Percentiles rank a stretch among this genome's conserved stretches.
Evolutionary conservation across 2,797 vertebrate species (phyloP).

Genomic region (Perodicticus potto): DNA sequence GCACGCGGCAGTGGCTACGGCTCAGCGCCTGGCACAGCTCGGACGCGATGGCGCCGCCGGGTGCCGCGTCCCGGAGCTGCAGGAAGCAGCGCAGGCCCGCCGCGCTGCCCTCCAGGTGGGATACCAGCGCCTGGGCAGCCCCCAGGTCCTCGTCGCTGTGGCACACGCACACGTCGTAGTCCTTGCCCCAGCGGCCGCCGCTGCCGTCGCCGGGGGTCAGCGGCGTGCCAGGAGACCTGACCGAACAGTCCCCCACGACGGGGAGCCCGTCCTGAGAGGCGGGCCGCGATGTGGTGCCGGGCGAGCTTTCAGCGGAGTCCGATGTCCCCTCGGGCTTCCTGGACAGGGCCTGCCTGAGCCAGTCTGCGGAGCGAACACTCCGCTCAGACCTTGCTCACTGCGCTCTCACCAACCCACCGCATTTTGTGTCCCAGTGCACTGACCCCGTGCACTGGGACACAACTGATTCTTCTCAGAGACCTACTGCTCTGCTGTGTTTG

Average conservation of each 20-base stretch:
- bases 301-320: not conserved
- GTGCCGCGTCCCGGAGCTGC: slow-evolving; percentile 89
- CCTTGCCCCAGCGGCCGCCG: slow-evolving; percentile 87
- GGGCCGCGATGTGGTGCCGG: not conserved
- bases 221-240: accelerated
- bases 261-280: not conserved
- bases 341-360: slow-evolving; percentile 85
- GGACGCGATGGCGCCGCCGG: slow-evolving; percentile 88
- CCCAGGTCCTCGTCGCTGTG: slow-evolving; percentile 89
- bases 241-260: not conserved
- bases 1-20: slow-evolving; percentile 91
- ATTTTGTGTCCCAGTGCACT: too few species aligned
- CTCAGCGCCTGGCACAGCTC: slow-evolving; percentile 91
- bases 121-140: slow-evolving; percentile 89
- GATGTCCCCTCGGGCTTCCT: slow-evolving; percentile 78
- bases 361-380: slow-evolving; percentile 77
- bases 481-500: not conserved
- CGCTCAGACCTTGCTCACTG: not conserved
- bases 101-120: slow-evolving; percentile 90
- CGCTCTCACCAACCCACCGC: too few species aligned
- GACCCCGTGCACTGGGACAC: not conserved
- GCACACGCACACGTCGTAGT: slow-evolving; percentile 93
- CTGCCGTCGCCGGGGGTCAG: accelerated
- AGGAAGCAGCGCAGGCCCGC: slow-evolving; percentile 92
- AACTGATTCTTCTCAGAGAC: not conserved